Evolutionary conservation across 2,797 vertebrate species (phyloP).

Genomic region (Cyclura pinguis): DNA sequence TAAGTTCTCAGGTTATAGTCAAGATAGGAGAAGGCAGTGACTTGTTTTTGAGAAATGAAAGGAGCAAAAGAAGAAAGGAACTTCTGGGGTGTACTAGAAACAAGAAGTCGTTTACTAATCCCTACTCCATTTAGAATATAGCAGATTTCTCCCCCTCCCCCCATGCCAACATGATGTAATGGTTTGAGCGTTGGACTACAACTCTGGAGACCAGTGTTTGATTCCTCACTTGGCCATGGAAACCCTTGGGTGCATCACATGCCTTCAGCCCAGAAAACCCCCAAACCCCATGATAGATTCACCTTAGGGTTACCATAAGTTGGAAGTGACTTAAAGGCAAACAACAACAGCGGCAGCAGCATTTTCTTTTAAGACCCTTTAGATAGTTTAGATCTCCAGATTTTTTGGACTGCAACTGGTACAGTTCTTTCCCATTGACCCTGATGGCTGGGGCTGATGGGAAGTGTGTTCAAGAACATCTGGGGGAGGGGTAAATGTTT

Average conservation of each 20-base stretch:
- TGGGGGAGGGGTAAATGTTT: not conserved
- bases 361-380: not conserved
- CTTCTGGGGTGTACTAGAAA: not conserved
- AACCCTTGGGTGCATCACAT: no score
- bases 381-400: no score
- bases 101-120: not conserved
- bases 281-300: no score
- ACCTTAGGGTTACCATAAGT: no score
- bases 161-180: no score
- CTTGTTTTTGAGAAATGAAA: not conserved
- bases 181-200: no score
- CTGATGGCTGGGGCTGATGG: not conserved
- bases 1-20: not conserved
- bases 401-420: not conserved
- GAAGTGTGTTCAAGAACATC: not conserved
- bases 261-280: no score
- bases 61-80: not conserved
- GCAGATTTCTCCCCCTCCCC: not conserved
- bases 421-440: not conserved
- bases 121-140: not conserved
- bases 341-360: no score
- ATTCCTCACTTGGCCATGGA: no score
- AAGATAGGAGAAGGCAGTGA: not conserved
- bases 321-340: no score
- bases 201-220: no score